phyloP scores from a whole-genome alignment of 1,140 invertebrate species.

The Teleogryllus occipitalis region DNA sequence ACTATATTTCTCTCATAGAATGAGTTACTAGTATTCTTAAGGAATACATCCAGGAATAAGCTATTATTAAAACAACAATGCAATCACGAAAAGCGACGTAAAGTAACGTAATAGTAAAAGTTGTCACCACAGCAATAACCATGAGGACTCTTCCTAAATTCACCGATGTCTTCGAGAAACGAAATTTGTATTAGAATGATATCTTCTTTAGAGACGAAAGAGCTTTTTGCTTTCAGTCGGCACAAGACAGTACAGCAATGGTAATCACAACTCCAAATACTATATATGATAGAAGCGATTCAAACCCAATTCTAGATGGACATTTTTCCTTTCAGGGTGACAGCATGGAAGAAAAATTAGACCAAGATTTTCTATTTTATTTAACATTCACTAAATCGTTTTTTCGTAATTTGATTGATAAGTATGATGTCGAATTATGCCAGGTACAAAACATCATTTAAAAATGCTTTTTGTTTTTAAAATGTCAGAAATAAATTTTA shows the following conservation, averaged over 20 bases:
- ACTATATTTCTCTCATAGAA: not conserved
- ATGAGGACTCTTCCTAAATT: not conserved
- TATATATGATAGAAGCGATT: no score
- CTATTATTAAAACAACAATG: not conserved
- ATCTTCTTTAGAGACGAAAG: not conserved
- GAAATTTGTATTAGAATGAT: not conserved
- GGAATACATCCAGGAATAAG: not conserved
- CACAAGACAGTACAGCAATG: not conserved
- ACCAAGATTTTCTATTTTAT: not conserved
- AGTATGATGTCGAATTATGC: not conserved
- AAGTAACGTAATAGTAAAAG: not conserved
- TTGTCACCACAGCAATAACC: not conserved
- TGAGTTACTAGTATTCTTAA: not conserved
- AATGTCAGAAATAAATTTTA: not conserved
- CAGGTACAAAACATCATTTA: not conserved
- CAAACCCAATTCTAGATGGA: no score
- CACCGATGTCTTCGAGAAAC: not conserved
- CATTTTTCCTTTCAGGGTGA: not conserved
- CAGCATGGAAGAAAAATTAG: not conserved
- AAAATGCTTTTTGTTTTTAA: no score
- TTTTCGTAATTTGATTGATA: not conserved
- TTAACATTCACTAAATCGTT: not conserved
- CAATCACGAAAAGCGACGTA: not conserved
- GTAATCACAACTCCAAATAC: not conserved
- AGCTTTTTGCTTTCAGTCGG: not conserved